These are phyloP conservation scores for Saimiri boliviensis DNA, from an alignment of 2,113 vertebrate species.

Conservation along the genomic window DNA sequence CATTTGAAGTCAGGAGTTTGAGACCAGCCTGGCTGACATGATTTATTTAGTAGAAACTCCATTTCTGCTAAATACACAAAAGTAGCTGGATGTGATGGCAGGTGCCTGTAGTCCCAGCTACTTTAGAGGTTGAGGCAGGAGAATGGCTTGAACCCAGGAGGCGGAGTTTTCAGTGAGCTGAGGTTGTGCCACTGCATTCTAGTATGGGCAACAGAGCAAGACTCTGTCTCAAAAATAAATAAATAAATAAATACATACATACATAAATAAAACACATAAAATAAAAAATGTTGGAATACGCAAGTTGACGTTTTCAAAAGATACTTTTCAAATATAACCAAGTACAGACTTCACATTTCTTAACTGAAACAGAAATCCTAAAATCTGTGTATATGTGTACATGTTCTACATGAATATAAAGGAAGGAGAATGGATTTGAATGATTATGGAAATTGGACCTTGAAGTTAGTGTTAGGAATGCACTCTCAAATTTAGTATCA, in stretches of 20 bases:
- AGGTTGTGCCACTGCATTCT: neutral
- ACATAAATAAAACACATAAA: neutral
- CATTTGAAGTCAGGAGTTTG: neutral
- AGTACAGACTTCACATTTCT: neutral
- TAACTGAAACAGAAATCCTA: neutral
- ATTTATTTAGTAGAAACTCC: too few relatives aligned
- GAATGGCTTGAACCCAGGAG: neutral
- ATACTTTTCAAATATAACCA: neutral
- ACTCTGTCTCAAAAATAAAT: neutral
- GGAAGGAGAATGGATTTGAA: neutral
- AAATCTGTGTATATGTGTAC: neutral
- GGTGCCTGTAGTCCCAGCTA: neutral
- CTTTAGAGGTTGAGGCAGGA: neutral
- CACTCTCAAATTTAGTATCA: neutral
- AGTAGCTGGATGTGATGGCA: neutral
- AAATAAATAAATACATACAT: too few relatives aligned
- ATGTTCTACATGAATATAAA: neutral
- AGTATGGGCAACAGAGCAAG: neutral
- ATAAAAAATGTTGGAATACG: neutral
- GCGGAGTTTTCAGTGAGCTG: neutral
- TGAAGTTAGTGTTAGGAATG: neutral
- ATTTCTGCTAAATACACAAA: neutral
- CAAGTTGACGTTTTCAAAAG: neutral
- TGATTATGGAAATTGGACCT: slow-evolving; percentile 24
- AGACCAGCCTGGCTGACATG: too few relatives aligned